Evolutionary conservation across 1,140 invertebrate genomes (phyloP), one percentile per base, ranked within the genome.

Genomic region (Cephus cinctus): DNA sequence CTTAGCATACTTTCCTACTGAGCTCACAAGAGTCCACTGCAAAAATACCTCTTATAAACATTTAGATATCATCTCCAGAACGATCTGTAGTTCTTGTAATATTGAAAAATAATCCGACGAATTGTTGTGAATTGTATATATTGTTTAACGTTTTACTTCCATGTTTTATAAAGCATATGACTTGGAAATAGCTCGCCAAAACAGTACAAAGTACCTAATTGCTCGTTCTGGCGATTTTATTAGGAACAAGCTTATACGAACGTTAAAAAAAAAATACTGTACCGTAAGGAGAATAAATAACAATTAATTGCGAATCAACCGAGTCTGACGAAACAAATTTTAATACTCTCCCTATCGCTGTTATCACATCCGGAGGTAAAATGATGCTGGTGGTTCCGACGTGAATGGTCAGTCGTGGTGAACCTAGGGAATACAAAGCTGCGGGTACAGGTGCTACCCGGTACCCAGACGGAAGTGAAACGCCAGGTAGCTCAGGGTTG

Each of bases 231-330:
- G 56, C 50, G 47, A 67, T 61, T 71, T 58, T 57, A 57, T 67
- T 68, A 66, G 52, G 55, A 30, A 65, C 59, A 56, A 61, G 60
- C 65, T 71, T 69, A 61, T 56, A 60, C 63, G 54, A 56, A 55
- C 57, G 57, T 65, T 58, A 42, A 43, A 46, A 41, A 30, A 38
- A 51, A 56, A 52, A 36, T 66, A 61, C 55, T 67, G 54, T 70
- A 71, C 56, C 61, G 44, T 63, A 67, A 63, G 58, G 56, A 69
- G 56, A 71, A 69, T 67, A 65, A 69, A 70, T 41, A 23, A 41
- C 20, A 14, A 23, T 15, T 21, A 19, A 41, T 23, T 4, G 18
- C 18, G 22, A 36, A 9, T 12, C 27, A 12, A 9, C n/a, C n/a
- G n/a, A n/a, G n/a, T n/a, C n/a, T n/a, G n/a, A n/a, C n/a, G n/a